These are phyloP conservation scores for Epinephelus cyanopodus DNA, from an alignment of 2,113 vertebrate species.

Conservation along the genomic window DNA sequence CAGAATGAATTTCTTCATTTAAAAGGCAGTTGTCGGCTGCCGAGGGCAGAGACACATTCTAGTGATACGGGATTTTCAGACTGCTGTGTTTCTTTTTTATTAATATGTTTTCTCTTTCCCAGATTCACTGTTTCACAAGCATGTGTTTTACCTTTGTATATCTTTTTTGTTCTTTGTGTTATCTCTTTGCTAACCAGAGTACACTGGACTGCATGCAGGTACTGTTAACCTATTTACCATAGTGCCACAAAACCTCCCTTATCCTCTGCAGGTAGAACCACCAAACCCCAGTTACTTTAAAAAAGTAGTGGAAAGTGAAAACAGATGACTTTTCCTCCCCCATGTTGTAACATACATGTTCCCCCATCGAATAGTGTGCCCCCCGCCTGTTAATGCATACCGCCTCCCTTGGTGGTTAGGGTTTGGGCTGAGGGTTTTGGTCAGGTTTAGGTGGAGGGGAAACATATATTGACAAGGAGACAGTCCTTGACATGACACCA, in stretches of 20 bases:
- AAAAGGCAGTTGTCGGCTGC: conserved; percentile 28
- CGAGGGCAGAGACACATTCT: conserved; percentile 46
- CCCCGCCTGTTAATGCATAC: no score
- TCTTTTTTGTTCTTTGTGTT: conserved; percentile 67
- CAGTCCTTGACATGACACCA: no score
- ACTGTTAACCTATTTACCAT: conserved; percentile 64
- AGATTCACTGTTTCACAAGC: conserved; percentile 55
- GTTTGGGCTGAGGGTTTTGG: no score
- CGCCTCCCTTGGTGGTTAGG: no score
- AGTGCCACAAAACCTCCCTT: conserved; percentile 4
- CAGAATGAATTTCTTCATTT: background rate
- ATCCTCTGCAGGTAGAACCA: conserved; percentile 33
- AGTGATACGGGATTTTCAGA: conserved; percentile 53
- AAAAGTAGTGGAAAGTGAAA: no score
- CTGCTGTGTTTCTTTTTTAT: conserved; percentile 58
- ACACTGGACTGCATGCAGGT: conserved; percentile 99
- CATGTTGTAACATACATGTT: no score
- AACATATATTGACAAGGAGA: no score
- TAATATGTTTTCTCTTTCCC: conserved; percentile 47
- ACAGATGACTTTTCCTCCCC: no score
- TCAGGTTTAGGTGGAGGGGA: no score
- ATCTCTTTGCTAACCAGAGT: conserved; percentile 87
- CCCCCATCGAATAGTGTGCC: no score
- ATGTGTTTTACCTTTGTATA: conserved; percentile 65
- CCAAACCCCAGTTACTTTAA: conserved; percentile 10